phyloP scores from a whole-genome alignment of 1,140 invertebrate genomes.

The Cyrtorhinus lividipennis region DNA sequence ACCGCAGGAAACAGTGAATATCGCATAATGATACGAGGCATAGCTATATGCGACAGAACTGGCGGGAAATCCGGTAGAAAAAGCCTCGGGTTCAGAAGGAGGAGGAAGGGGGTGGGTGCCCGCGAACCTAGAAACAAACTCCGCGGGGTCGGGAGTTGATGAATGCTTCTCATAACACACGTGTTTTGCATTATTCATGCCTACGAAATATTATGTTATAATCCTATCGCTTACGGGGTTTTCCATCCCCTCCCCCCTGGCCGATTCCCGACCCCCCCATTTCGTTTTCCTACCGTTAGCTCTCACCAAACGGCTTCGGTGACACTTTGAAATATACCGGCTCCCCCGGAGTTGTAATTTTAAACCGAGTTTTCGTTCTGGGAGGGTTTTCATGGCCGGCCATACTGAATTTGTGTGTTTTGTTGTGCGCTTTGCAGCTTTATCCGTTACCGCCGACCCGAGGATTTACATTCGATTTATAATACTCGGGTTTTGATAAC shows the following conservation, averaged over 20 bases:
- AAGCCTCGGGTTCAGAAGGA: too few species aligned
- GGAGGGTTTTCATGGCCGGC: neutral
- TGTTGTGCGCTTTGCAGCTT: neutral
- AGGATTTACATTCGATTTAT: neutral
- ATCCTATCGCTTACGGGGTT: constrained; percentile 16
- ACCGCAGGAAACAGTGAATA: too few species aligned
- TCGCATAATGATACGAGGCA: too few species aligned
- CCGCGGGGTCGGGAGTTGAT: constrained; percentile 11
- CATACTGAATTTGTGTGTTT: neutral
- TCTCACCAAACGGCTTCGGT: neutral
- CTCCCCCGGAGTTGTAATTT: neutral
- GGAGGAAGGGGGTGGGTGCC: too few species aligned
- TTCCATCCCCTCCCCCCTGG: neutral
- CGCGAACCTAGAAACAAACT: neutral
- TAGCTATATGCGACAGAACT: too few species aligned
- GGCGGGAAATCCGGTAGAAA: too few species aligned
- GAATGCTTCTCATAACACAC: constrained; percentile 20
- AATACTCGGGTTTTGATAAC: neutral
- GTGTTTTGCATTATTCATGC: constrained; percentile 20
- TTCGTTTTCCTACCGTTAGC: neutral
- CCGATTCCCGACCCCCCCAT: neutral
- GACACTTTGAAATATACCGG: constrained; percentile 3
- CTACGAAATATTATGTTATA: constrained; percentile 20
- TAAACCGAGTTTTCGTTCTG: neutral
- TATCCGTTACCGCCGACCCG: neutral